Evolutionary conservation across 2,888 invertebrate genomes (phyloP).

Genomic region (Calameuta pallipes): DNA sequence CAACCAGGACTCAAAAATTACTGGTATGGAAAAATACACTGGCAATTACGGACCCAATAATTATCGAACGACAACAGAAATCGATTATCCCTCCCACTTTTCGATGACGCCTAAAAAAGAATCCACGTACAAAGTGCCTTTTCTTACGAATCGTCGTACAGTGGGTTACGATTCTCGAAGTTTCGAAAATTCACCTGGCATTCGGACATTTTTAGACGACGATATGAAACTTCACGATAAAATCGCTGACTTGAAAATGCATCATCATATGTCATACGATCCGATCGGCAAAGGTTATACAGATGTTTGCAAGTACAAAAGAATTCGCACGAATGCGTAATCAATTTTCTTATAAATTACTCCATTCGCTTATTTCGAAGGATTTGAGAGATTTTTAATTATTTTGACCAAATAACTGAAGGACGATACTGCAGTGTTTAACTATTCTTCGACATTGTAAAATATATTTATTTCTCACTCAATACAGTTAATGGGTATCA

Average conservation of each 20-base stretch:
- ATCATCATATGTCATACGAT: slow-evolving; percentile 27
- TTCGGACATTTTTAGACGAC: slow-evolving; percentile 46
- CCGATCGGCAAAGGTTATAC: slow-evolving; percentile 18
- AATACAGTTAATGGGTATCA: background rate
- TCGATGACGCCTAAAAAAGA: slow-evolving; percentile 26
- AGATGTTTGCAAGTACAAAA: slow-evolving; percentile 1
- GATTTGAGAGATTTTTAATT: background rate
- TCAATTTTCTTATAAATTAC: background rate
- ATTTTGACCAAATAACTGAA: background rate
- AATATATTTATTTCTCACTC: background rate
- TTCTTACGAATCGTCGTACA: slow-evolving; percentile 46
- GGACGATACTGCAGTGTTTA: background rate
- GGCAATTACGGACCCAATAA: slow-evolving; percentile 19
- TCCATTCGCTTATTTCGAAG: background rate
- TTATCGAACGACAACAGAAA: slow-evolving; percentile 39
- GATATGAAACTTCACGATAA: slow-evolving; percentile 39
- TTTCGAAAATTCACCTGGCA: slow-evolving; percentile 38
- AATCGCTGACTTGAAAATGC: slow-evolving; percentile 40
- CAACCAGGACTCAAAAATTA: background rate
- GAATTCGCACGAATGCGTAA: background rate
- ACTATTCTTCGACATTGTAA: background rate
- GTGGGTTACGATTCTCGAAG: slow-evolving; percentile 38
- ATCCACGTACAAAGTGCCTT: slow-evolving; percentile 35
- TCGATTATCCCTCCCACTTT: slow-evolving; percentile 37
- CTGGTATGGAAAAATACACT: background rate